phyloP scores from a whole-genome alignment of 2,888 invertebrate species.

The Flexamia atlantica region DNA sequence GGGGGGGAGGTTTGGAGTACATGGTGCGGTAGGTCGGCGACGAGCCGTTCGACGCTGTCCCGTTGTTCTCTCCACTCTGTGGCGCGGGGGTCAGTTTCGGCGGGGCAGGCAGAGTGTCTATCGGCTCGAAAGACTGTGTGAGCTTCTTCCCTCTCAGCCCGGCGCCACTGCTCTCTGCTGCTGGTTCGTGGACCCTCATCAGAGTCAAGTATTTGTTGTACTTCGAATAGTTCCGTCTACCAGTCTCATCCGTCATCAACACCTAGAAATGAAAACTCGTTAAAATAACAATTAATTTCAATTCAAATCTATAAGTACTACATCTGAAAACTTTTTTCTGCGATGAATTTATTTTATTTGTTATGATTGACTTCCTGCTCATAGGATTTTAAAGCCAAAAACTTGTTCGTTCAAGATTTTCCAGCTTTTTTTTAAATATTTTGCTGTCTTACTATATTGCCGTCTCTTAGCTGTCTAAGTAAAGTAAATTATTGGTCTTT shows the following conservation, averaged over 20 bases:
- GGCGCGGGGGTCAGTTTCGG: conserved; percentile 63
- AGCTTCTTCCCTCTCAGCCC: conserved; percentile 64
- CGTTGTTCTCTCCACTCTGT: conserved; percentile 28
- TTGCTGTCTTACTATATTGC: too few relatives aligned
- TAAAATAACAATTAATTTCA: too few relatives aligned
- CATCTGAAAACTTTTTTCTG: too few relatives aligned
- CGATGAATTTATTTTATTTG: too few relatives aligned
- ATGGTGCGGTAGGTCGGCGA: conserved; percentile 59
- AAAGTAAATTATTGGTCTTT: too few relatives aligned
- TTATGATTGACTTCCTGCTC: too few relatives aligned
- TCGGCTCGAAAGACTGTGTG: conserved; percentile 54
- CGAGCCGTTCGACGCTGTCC: conserved; percentile 63
- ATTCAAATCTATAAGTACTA: too few relatives aligned
- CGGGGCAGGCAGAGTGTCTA: conserved; percentile 61
- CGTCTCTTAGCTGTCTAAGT: too few relatives aligned
- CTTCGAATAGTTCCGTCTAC: conserved; percentile 93
- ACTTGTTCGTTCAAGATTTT: too few relatives aligned
- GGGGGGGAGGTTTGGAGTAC: conserved; percentile 62
- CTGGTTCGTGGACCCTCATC: conserved; percentile 75
- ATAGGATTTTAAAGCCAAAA: too few relatives aligned
- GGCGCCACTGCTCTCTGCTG: conserved; percentile 68
- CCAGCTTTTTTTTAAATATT: too few relatives aligned
- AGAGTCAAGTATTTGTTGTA: conserved; percentile 93
- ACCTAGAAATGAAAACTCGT: too few relatives aligned
- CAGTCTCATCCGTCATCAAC: conserved; percentile 94